Evolutionary conservation across 2,797 vertebrate genomes (phyloP).

Genomic region (Vultur gryphus): DNA sequence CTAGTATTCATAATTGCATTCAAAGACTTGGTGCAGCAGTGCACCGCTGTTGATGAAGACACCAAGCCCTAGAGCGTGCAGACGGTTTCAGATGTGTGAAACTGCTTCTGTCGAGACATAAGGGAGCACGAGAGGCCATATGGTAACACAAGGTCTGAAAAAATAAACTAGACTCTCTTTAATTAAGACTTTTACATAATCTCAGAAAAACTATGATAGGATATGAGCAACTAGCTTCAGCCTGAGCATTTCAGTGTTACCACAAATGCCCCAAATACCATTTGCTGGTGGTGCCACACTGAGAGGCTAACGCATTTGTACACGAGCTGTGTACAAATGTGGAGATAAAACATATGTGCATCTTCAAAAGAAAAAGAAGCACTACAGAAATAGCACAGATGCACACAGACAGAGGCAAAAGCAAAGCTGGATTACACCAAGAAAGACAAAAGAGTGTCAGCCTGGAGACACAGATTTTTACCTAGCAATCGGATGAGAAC

Average conservation of each 20-base stretch:
- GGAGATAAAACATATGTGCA: fast-evolving
- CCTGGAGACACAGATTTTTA: neutral
- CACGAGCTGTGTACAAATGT: neutral
- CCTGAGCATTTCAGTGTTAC: neutral
- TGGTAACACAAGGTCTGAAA: neutral
- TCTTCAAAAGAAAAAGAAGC: neutral
- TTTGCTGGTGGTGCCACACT: neutral
- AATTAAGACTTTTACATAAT: neutral
- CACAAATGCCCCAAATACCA: neutral
- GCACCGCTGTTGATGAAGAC: neutral
- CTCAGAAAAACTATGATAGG: too few relatives aligned
- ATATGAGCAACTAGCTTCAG: neutral
- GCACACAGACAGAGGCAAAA: neutral
- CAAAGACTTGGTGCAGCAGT: neutral
- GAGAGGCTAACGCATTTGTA: neutral
- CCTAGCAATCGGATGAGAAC: neutral
- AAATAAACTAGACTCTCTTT: neutral
- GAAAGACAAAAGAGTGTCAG: neutral
- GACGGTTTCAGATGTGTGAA: neutral
- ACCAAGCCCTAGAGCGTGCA: neutral
- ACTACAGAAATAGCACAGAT: neutral
- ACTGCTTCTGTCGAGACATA: neutral
- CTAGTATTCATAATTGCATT: neutral
- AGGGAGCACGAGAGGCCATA: neutral
- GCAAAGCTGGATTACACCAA: neutral